Evolutionary conservation across 23 tunicate genomes (phyloP), one percentile per base, ranked within the genome.

Genomic region (Styela clava): DNA sequence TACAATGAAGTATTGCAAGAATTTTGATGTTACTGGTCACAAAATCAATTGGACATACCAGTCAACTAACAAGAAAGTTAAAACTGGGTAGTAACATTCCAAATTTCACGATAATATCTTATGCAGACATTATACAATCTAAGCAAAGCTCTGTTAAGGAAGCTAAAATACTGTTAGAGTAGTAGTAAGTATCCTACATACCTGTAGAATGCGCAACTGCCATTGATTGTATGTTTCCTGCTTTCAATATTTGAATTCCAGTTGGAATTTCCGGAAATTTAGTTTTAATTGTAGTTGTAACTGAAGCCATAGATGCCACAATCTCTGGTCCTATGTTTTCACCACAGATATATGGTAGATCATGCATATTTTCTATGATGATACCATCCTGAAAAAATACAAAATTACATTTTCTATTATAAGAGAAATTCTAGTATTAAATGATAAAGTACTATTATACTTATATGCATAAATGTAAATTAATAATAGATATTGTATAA

Each of bases 291-390:
- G 33, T 29, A 18, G 88, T 71, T 2, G 85, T 85, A 0, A 95
- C 83, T 24, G 83, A 52, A 36, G 96, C 74, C 99, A 95, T 95
- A 32, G 85, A 68, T n/a, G 96, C 92, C 2, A 78, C 73, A 23
- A 89, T 74, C 74, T 95, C 99, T 31, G 96, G 99, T 0, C 98
- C 98, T 2, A 93, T 81, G 2, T 84, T 61, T 25, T 30, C 9
- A 24, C 79, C 62, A 73, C 74, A 61, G 16, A 81, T 44, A 71
- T 90, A 95, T 2, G 99, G 99, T 3, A 95, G 81, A 74, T 95
- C 99, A 74, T 95, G 96, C 99, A 95, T 95, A 65, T 95, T 95
- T 74, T 95, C 99, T 18, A 95, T 90, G 73, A 95, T 95, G 51
- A 95, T 87, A 2, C 85, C 86, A 74, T 95, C 92, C 96, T 85